A percentile compares a stretch with the other conserved stretches of the same genome.
Evolutionary conservation across 1,140 invertebrate species (phyloP).

Genomic region (Metaphire vulgaris): DNA sequence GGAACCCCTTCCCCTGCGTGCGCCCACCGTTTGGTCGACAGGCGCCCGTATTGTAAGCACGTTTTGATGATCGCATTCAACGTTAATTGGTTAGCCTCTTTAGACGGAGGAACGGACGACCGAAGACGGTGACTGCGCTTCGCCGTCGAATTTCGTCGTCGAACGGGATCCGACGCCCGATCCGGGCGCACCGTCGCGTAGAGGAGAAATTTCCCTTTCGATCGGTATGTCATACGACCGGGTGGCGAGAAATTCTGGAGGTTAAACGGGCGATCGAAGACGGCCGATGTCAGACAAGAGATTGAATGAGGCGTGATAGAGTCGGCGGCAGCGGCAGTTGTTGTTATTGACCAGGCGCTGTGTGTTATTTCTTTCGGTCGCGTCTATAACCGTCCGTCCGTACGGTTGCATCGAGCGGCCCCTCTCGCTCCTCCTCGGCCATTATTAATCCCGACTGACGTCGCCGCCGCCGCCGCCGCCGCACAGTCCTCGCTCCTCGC

Average conservation of each 20-base stretch:
- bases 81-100: not conserved
- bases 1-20: too few relatives aligned
- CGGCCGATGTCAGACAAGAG: not conserved
- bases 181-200: not conserved
- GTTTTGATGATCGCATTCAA: constrained; percentile 2
- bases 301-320: not conserved
- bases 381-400: not conserved
- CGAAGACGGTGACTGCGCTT: not conserved
- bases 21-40: not conserved
- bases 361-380: not conserved
- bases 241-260: not conserved
- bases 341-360: constrained; percentile 1
- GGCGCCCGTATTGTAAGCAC: not conserved
- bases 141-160: not conserved
- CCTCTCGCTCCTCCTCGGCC: too few relatives aligned
- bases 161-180: not conserved
- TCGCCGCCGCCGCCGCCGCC: not conserved
- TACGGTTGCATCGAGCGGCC: not conserved
- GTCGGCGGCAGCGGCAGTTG: not conserved
- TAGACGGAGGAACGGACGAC: not conserved
- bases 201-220: not conserved
- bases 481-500: not conserved
- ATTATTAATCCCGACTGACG: constrained; percentile 2
- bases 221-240: not conserved
- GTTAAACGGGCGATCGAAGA: not conserved